Percentiles rank a stretch among this genome's conserved stretches.
phyloP scores from a whole-genome alignment of 2,888 invertebrate genomes.

The Neuroscelio doddi region DNA sequence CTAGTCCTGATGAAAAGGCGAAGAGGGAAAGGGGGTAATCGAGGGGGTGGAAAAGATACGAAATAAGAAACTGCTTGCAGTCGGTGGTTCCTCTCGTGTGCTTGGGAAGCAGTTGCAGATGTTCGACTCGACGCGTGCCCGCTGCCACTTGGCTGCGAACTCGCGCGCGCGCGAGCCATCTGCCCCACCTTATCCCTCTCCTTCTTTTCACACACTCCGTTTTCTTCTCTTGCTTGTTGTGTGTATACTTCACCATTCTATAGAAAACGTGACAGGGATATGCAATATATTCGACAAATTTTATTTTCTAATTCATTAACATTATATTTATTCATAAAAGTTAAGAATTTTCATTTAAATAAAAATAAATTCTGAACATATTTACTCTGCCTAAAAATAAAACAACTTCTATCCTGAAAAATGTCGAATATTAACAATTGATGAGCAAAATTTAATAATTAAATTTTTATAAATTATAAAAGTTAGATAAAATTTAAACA shows the following conservation, averaged over 20 bases:
- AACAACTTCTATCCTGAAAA: too few species aligned
- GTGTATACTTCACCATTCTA: constrained; percentile 29
- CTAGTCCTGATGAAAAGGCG: too few species aligned
- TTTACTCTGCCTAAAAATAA: too few species aligned
- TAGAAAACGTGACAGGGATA: constrained; percentile 42
- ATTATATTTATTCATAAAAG: too few species aligned
- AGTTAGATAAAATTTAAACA: too few species aligned
- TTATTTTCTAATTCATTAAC: too few species aligned
- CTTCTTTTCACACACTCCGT: constrained; percentile 44
- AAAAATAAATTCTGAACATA: too few species aligned
- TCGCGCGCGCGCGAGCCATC: constrained; percentile 63
- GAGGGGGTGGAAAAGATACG: constrained; percentile 55
- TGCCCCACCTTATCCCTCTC: constrained; percentile 59
- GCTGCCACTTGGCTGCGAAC: constrained; percentile 71
- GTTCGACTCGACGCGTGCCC: constrained; percentile 70
- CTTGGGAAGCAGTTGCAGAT: constrained; percentile 67
- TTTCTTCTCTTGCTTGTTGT: constrained; percentile 36
- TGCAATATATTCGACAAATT: constrained; percentile 33
- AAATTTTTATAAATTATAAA: too few species aligned
- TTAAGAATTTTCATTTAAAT: too few species aligned
- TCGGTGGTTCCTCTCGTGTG: constrained; percentile 53
- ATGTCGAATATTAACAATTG: too few species aligned
- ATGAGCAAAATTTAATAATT: too few species aligned
- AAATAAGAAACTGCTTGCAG: constrained; percentile 59
- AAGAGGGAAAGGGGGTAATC: constrained; percentile 22